A percentile compares a stretch with the other conserved stretches of the same genome.
Conservation (phyloP, 2,888 invertebrate genomes). For the Xestia xanthographa region DNA sequence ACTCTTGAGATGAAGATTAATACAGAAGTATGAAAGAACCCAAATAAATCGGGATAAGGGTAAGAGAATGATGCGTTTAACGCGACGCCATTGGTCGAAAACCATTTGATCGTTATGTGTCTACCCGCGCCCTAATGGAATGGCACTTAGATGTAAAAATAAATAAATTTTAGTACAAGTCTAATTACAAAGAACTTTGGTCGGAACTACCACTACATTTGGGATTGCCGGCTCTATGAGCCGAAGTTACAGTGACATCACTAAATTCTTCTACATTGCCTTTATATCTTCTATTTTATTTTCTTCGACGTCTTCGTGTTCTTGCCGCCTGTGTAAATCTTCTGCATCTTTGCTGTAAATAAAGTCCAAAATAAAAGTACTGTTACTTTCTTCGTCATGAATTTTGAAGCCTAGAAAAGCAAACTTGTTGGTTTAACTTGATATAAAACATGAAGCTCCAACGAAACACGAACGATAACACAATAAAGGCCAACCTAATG, state of each 20-base stretch:
- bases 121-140: constrained; percentile 41
- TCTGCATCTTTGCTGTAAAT: constrained; percentile 87
- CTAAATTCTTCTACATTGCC: constrained; percentile 80
- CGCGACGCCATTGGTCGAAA: background rate
- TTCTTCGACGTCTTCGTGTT: constrained; percentile 77
- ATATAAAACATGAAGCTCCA: background rate
- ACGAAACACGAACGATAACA: background rate
- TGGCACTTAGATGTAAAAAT: constrained; percentile 79
- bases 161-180: constrained; percentile 71
- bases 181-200: constrained; percentile 86
- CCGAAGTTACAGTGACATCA: constrained; percentile 49
- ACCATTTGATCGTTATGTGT: constrained; percentile 15
- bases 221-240: constrained; percentile 69
- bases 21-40: background rate
- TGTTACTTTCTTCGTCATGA: background rate
- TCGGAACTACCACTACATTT: constrained; percentile 88
- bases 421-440: background rate
- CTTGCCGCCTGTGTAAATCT: constrained; percentile 83
- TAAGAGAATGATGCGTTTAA: background rate
- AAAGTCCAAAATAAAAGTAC: background rate
- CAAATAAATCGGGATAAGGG: background rate
- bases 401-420: background rate
- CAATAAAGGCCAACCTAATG: constrained; percentile 20
- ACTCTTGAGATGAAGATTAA: background rate
- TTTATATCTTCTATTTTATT: constrained; percentile 82